Percentiles rank a stretch among this genome's conserved stretches.
These are phyloP conservation scores for Tenualosa ilisha DNA, from an alignment of 2,797 vertebrate species.

Conservation along the genomic window DNA sequence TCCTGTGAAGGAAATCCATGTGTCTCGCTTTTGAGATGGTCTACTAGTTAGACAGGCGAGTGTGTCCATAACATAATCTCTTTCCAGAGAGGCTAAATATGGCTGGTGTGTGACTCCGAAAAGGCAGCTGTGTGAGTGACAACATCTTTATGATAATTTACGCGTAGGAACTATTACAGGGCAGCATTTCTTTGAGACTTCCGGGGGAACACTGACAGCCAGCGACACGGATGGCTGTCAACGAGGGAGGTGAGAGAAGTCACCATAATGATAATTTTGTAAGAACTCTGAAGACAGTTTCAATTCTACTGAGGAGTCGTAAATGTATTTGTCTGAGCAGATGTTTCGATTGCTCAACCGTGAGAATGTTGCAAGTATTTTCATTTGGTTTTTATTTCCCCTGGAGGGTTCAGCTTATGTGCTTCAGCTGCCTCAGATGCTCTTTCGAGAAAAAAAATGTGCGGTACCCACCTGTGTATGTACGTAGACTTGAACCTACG, in stretches of 20 bases:
- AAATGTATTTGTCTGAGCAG: not conserved
- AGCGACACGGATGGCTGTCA: not conserved
- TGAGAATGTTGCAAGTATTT: not conserved
- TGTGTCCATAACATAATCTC: not conserved
- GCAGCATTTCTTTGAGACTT: not conserved
- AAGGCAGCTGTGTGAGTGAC: not conserved
- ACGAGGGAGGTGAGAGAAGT: not conserved
- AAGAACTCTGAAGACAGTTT: not conserved
- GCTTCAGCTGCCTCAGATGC: no score
- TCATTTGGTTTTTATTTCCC: not conserved
- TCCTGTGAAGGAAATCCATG: not conserved
- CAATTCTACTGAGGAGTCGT: not conserved
- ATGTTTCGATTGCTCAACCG: not conserved
- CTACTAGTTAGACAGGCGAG: not conserved
- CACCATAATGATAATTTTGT: not conserved
- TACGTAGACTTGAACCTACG: no score
- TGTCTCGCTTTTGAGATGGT: not conserved
- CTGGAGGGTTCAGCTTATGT: no score
- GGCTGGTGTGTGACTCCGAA: not conserved
- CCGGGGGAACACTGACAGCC: not conserved
- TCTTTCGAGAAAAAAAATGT: no score
- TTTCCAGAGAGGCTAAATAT: conserved; percentile 7
- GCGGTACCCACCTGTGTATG: no score
- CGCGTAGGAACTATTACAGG: not conserved
- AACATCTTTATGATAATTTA: conserved; percentile 8